Base-by-base conservation (phyloP, 1,140 invertebrate species). In the Hycleus phaleratus region DNA sequence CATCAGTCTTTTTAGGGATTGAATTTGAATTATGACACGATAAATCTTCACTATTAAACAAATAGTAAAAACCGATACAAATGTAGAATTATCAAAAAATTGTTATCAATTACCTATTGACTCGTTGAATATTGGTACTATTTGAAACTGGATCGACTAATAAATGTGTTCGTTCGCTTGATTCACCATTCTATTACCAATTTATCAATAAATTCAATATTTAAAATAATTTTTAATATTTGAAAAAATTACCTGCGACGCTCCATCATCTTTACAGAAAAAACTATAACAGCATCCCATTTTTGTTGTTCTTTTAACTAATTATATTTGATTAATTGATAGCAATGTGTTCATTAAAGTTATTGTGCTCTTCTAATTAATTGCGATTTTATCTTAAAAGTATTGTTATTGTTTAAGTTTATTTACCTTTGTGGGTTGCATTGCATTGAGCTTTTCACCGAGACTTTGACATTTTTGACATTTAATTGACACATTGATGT, bases 1-100 rank as follows among this genome's bases (percentile, higher is more conserved):
- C 91, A 74, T 94, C 90, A 58, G 82, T 82, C 66, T 90, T 88
- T 71, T 90, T 90, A 26, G 87, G 83, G 45, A 84, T 78, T 18
- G 83, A 82, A 68, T 78, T 82, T 11, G 78, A 75, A 72, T 82
- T 82, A 59, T 81, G 78, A 63, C 77, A 78, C 60, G 81, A 76
- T 66, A 80, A 78, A 72, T 85, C 83, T 64, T 86, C 84, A 63
- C 84, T 86, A 73, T 72, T 72, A 68, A 55, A 49, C n/a, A 58
- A 62, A 49, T 59, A 38, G 11, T 11, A 12, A 57, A 60, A 51
- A 49, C 47, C 62, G 38, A 24, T 50, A n/a, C 3, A 3, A 42
- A 42, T 11, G 24, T 10, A 3, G 44, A 32, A 11, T 9, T 12
- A 18, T 18, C 18, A 18, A 18, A 18, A 18, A 18, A 18, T 18